These are phyloP conservation scores for Caenorhabditis brenneri DNA, from an alignment of 1,140 invertebrate genomes.

Conservation along the genomic window DNA sequence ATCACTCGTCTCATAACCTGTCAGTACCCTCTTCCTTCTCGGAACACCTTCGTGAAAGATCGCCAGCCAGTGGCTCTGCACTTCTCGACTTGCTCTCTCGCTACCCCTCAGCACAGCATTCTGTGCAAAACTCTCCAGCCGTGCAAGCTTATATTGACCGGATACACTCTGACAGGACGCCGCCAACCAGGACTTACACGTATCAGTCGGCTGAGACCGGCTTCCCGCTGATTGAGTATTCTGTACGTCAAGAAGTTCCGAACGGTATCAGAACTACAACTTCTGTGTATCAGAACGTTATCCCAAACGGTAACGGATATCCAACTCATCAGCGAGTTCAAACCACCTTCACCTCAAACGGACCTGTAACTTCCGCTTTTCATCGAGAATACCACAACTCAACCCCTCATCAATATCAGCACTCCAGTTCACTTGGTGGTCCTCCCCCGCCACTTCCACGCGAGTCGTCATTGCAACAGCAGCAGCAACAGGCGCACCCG, in stretches of 20 bases:
- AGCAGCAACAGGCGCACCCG: slow-evolving; percentile 38
- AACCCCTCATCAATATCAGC: slow-evolving; percentile 12
- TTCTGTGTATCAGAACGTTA: neutral
- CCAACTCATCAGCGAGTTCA: slow-evolving; percentile 4
- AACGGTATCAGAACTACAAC: neutral
- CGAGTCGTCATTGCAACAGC: slow-evolving; percentile 39
- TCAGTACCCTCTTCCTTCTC: slow-evolving; percentile 40
- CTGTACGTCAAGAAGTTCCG: neutral
- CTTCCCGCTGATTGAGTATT: slow-evolving; percentile 25
- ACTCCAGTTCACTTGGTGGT: slow-evolving; percentile 18
- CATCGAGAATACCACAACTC: slow-evolving; percentile 24
- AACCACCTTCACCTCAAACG: slow-evolving; percentile 26
- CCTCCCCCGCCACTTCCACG: slow-evolving; percentile 27
- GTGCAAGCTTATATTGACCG: slow-evolving; percentile 28
- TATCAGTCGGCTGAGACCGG: neutral
- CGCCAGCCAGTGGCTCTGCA: slow-evolving; percentile 48
- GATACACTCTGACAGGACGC: neutral
- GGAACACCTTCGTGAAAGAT: slow-evolving; percentile 49
- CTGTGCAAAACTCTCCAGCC: slow-evolving; percentile 26
- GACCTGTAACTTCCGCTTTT: slow-evolving; percentile 3
- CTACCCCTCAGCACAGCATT: slow-evolving; percentile 43
- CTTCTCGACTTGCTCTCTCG: slow-evolving; percentile 46
- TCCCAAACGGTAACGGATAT: slow-evolving; percentile 18
- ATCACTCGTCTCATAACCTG: slow-evolving; percentile 28
- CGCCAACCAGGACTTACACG: neutral